Conservation (phyloP, 2,888 invertebrate genomes). For the Bruchidius siliquastri region DNA sequence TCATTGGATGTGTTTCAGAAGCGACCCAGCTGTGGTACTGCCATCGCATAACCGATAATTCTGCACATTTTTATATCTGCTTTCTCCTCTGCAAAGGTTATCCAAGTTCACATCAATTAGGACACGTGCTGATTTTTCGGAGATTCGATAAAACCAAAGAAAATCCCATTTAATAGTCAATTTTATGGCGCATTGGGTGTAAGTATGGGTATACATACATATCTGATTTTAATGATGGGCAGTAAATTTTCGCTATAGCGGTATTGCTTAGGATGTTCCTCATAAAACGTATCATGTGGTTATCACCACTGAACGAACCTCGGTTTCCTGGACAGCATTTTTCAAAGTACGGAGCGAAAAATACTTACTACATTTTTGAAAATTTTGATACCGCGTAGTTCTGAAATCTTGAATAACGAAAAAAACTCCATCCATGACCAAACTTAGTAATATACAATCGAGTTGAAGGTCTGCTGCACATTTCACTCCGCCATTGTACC, state of each 20-base stretch:
- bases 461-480: too few relatives aligned
- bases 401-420: too few relatives aligned
- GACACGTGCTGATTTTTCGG: background rate
- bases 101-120: background rate
- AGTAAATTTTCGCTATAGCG: background rate
- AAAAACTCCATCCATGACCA: too few relatives aligned
- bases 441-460: too few relatives aligned
- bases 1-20: background rate
- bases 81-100: background rate
- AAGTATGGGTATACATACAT: background rate
- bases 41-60: background rate
- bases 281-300: too few relatives aligned
- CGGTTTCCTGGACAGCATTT: too few relatives aligned
- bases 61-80: background rate
- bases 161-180: background rate
- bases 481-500: too few relatives aligned
- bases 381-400: too few relatives aligned
- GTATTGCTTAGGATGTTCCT: too few relatives aligned
- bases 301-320: too few relatives aligned
- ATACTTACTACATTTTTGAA: too few relatives aligned
- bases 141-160: background rate
- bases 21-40: background rate
- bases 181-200: background rate
- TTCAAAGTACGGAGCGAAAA: too few relatives aligned
- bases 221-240: background rate